Percentiles rank a stretch among this genome's conserved stretches.
These are phyloP conservation scores for Parascotia fuliginaria DNA, from an alignment of 2,888 invertebrate genomes.

Conservation along the genomic window DNA sequence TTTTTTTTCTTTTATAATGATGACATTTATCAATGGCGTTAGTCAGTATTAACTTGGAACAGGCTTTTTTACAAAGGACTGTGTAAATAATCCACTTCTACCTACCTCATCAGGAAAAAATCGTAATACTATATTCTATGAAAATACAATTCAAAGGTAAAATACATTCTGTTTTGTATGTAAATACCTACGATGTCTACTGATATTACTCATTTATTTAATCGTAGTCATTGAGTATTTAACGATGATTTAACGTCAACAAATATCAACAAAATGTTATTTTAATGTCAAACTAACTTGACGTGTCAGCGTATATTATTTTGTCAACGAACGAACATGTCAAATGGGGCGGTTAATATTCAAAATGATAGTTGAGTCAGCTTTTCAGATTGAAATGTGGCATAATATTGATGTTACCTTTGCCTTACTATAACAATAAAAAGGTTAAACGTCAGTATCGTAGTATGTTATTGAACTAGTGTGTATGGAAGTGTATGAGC, in stretches of 20 bases:
- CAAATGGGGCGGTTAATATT: conserved; percentile 37
- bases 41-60: too few relatives aligned
- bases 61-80: too few relatives aligned
- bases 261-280: conserved; percentile 16
- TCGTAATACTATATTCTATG: too few relatives aligned
- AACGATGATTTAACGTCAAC: neutral
- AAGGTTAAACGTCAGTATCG: neutral
- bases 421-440: neutral
- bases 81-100: too few relatives aligned
- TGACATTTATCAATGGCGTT: too few relatives aligned
- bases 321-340: conserved; percentile 20
- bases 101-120: too few relatives aligned
- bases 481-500: too few relatives aligned
- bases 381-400: conserved; percentile 10
- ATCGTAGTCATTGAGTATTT: neutral
- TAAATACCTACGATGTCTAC: too few relatives aligned
- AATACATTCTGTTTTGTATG: too few relatives aligned
- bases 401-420: conserved; percentile 4
- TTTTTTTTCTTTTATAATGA: too few relatives aligned
- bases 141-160: too few relatives aligned
- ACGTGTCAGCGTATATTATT: conserved; percentile 16
- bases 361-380: conserved; percentile 34
- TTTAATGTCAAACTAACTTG: conserved; percentile 16
- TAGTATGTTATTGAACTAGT: neutral
- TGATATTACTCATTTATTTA: neutral